phyloP scores from a whole-genome alignment of 1,140 invertebrate genomes.

The Hypsibius dujardini region DNA sequence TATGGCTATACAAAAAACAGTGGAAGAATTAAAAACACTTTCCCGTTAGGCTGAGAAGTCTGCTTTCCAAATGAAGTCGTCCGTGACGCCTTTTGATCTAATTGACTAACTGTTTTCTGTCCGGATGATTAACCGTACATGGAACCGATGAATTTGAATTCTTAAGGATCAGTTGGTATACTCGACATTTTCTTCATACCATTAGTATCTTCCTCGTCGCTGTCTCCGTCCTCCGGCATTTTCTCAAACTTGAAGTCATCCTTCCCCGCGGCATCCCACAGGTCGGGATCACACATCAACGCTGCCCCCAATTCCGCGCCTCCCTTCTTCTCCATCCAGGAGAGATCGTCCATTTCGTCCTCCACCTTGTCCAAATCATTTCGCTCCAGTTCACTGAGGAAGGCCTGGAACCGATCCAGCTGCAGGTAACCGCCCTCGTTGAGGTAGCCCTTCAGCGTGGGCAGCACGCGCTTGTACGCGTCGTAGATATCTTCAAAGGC shows the following conservation, averaged over 20 bases:
- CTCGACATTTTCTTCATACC: no score
- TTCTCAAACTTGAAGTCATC: slow-evolving; percentile 17
- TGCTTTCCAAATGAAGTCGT: no score
- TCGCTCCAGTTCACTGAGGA: slow-evolving; percentile 53
- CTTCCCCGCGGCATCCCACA: not conserved
- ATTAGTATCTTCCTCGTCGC: slow-evolving; percentile 13
- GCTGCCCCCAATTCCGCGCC: not conserved
- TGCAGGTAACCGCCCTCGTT: slow-evolving; percentile 74
- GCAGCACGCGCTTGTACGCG: slow-evolving; percentile 68
- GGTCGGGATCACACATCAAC: no score
- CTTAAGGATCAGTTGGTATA: no score
- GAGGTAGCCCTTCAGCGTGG: slow-evolving; percentile 72
- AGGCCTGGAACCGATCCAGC: slow-evolving; percentile 63
- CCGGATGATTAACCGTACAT: no score
- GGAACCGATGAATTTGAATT: no score
- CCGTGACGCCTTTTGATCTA: no score
- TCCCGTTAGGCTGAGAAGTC: no score
- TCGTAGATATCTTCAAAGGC: slow-evolving; percentile 67
- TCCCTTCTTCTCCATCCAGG: slow-evolving; percentile 62
- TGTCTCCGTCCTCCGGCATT: no score
- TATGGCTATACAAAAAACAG: no score
- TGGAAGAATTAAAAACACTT: no score
- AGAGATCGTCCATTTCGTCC: slow-evolving; percentile 62
- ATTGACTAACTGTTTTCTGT: no score
- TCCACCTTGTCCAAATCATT: slow-evolving; percentile 68